Percentiles rank a stretch among this genome's conserved stretches.
These are phyloP conservation scores for Melanargia galathea DNA, from an alignment of 2,888 invertebrate species.

Conservation along the genomic window DNA sequence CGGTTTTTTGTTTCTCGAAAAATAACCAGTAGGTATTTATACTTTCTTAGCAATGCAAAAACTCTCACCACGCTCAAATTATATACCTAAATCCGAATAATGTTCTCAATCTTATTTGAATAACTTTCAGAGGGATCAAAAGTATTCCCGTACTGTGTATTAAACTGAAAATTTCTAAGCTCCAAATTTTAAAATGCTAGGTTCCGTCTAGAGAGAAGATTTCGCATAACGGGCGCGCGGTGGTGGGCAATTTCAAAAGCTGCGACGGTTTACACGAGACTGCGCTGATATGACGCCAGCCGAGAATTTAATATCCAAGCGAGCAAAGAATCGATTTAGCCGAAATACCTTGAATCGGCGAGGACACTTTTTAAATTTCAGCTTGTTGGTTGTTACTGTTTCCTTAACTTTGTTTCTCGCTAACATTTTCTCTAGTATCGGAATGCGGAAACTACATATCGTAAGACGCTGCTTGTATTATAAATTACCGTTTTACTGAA, in stretches of 20 bases:
- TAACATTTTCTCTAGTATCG: too few relatives aligned
- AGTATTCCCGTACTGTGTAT: conserved; percentile 23
- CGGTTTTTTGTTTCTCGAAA: too few relatives aligned
- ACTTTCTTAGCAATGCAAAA: too few relatives aligned
- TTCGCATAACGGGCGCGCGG: conserved; percentile 33
- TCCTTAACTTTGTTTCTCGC: too few relatives aligned
- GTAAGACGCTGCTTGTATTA: too few relatives aligned
- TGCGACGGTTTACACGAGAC: conserved; percentile 39
- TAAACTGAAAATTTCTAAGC: conserved; percentile 27
- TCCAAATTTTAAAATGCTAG: conserved; percentile 29
- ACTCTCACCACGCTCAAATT: background rate
- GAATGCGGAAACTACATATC: too few relatives aligned
- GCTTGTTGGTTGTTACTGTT: background rate
- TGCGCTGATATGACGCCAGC: conserved; percentile 46
- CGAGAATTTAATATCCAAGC: conserved; percentile 52
- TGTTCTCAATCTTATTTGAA: conserved; percentile 12
- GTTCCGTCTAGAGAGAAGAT: conserved; percentile 28
- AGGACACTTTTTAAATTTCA: conserved; percentile 3
- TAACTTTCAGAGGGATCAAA: conserved; percentile 17
- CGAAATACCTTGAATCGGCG: conserved; percentile 22
- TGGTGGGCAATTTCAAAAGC: conserved; percentile 36
- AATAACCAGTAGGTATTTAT: too few relatives aligned
- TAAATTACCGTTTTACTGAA: too few relatives aligned
- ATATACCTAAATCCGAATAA: background rate
- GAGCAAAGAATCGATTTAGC: conserved; percentile 43